Percentiles rank a stretch among this genome's conserved stretches.
Evolutionary conservation across 2,888 invertebrate species (phyloP).

Genomic region (Micropterix aruncella): DNA sequence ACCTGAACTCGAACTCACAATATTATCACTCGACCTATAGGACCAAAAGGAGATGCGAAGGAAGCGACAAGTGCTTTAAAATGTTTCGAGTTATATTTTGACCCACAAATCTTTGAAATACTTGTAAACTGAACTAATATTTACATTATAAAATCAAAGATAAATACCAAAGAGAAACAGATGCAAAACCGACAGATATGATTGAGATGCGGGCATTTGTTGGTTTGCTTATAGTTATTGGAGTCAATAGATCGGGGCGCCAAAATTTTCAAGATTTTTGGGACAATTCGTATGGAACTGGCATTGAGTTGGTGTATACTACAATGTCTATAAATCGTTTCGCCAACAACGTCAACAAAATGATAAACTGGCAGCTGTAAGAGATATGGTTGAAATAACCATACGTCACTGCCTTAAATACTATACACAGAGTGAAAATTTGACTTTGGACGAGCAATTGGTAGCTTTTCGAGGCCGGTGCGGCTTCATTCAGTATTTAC

Average conservation of each 20-base stretch:
- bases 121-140: not conserved
- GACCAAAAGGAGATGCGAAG: not conserved
- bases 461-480: conserved; percentile 1
- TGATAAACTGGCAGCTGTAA: not conserved
- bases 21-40: not conserved
- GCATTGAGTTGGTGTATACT: not conserved
- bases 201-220: not conserved
- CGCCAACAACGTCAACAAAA: not conserved
- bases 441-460: not conserved
- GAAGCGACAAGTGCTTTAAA: not conserved
- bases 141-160: not conserved
- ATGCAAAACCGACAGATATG: not conserved
- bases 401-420: not conserved
- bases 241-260: not conserved
- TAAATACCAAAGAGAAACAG: not conserved
- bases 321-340: not conserved
- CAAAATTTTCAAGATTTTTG: not conserved
- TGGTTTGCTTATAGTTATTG: not conserved
- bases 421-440: not conserved
- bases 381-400: not conserved
- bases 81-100: not conserved
- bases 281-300: not conserved
- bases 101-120: not conserved
- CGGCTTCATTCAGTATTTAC: not conserved
- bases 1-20: not conserved